Base-by-base conservation (phyloP, 2,113 vertebrate genomes). In the Coturnix japonica region DNA sequence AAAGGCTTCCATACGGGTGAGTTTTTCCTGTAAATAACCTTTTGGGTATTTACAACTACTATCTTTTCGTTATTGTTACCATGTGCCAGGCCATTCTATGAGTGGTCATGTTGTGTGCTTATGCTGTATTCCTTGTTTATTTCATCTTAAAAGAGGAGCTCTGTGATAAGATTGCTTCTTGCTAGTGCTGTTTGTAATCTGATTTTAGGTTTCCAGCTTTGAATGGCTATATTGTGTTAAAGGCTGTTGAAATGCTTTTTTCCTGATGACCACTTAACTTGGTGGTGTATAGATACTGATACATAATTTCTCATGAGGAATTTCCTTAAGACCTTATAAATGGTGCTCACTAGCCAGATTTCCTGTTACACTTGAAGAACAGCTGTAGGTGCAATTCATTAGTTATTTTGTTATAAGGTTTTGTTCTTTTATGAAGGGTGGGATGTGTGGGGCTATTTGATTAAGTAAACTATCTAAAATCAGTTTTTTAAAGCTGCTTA, bases 391-490 rank as follows among this genome's bases (percentile, higher is more conserved):
- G 21, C 17, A 28, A 21, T 91, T 84, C 30, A 21, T 25, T 47
- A 26, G 15, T 35, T 44, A 9, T 23, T 66, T 71, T 54, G 11
- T 63, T 74, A 39, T n/a, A 76, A 46, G 1, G 0, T 61, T 84
- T 23, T 49, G 1, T 46, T 51, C 6, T 39, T 44, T 0, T 41
- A 57, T 37, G 60, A 74, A 66, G 9, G 11, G 21, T 43, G 15
- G 13, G 6, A 25, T 80, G 21, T 41, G 0, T 26, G 18, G 1
- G 3, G 0, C 2, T 5, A 7, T 75, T 72, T 79, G 46, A 8
- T 8, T 69, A 44, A 17, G 6, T 84, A 78, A 20, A 20, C 10
- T 53, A 43, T 31, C 2, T 49, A 33, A 85, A 93, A 1, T 11
- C 56, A 3, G 57, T 44, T 78, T 26, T 61, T 37, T 26, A 3